Evolutionary conservation across 2,113 vertebrate genomes (phyloP), one percentile per base, ranked within the genome.

Genomic region (Nothoprocta pentlandii): DNA sequence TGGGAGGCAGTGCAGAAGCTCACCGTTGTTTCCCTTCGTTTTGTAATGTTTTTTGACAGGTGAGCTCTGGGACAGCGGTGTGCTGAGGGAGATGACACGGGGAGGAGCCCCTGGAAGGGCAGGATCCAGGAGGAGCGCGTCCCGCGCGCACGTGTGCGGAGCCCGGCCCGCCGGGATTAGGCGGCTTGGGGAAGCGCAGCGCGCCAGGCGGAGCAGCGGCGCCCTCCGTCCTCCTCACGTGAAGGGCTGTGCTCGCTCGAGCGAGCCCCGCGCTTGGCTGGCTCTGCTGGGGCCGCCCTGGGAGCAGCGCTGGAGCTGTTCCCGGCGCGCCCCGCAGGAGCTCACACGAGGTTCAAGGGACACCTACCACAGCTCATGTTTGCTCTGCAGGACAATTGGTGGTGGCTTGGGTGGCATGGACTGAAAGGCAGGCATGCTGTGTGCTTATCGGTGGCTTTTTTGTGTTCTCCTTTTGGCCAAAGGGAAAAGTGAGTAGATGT

Each of bases 341-440:
- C 54, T 30, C 28, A 4, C 16, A 1, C 21, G 3, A 3, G 51
- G 36, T 39, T 39, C 36, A 8, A 39, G 36, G 8, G 42, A 32
- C 25, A 4, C 2, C 2, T 11, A 44, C 54, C 8, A 3, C 12
- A 11, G 10, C 0, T 0, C 20, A 23, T 32, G 32, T 30, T 6
- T 8, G 83, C 32, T 85, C 12, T 51, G 5, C 26, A 0, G 20
- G 59, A 32, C 59, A 1, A 4, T 16, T 8, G 21, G 32, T 5
- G 23, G 0, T 3, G 8, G 62, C 26, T 15, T 34, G 49, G 41
- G 23, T 21, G 73, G 2, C 32, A 2, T 2, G 3, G 74, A 13
- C 28, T 16, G 32, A 63, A 58, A 63, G n/a, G 39, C 30, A 59
- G 17, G 1, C 0, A 21, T 64, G 56, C n/a, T 0, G 1, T 6